Percentiles rank a stretch among this genome's conserved stretches.
phyloP scores from a whole-genome alignment of 2,113 vertebrate species.

The Oriolus oriolus region DNA sequence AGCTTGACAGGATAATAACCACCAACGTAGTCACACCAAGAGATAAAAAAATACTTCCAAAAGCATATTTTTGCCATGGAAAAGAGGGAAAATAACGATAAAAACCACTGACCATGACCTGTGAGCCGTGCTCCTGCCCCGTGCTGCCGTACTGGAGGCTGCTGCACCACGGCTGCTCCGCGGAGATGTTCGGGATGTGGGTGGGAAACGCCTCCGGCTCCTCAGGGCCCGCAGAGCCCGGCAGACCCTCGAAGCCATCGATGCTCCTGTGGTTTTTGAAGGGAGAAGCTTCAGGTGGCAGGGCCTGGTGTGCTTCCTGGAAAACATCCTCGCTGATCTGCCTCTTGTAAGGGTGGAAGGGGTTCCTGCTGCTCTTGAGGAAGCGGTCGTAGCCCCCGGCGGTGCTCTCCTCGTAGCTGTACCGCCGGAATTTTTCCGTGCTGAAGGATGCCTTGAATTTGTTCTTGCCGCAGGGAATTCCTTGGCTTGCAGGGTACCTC shows the following conservation, averaged over 20 bases:
- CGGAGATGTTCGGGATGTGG: constrained; percentile 48
- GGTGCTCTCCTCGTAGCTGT: constrained; percentile 72
- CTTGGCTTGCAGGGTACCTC: constrained; percentile 45
- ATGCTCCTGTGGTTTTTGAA: constrained; percentile 68
- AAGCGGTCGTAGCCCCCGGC: constrained; percentile 57
- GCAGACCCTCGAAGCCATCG: constrained; percentile 65
- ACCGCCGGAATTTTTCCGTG: constrained; percentile 70
- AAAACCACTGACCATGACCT: constrained; percentile 69
- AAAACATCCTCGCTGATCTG: constrained; percentile 80
- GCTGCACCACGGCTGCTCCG: constrained; percentile 69
- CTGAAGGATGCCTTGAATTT: constrained; percentile 62
- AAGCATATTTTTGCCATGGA: accelerated
- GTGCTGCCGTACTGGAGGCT: constrained; percentile 60
- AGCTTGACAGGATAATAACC: neutral
- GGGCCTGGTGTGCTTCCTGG: constrained; percentile 46
- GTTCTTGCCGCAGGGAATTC: constrained; percentile 7
- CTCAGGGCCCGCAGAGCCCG: neutral
- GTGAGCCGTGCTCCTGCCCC: constrained; percentile 62
- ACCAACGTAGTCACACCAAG: accelerated
- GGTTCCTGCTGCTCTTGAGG: constrained; percentile 63
- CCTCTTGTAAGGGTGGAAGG: constrained; percentile 85
- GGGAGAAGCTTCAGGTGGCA: constrained; percentile 64
- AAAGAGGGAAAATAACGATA: neutral
- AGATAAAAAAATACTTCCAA: neutral
- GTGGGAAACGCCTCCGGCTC: constrained; percentile 62